Evolutionary conservation across 2,888 invertebrate genomes (phyloP), one percentile per base, ranked within the genome.

Genomic region (Drosophila prostipennis): DNA sequence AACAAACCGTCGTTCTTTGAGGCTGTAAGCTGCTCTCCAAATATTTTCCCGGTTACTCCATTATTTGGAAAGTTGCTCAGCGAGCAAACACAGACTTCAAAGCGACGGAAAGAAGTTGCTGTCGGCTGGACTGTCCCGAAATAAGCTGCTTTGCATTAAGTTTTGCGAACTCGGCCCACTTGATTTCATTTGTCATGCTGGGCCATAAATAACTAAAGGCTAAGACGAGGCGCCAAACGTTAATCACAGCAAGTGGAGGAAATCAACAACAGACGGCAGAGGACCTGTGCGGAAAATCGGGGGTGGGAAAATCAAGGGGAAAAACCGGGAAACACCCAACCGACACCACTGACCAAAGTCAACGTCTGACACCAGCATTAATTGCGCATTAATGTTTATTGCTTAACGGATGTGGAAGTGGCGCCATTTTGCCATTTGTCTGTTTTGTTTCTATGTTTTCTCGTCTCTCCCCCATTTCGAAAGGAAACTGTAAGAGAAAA

Each of bases 351-450:
- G 52, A 59, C n/a, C 63, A 45, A 43, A 52, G 40, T 48, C 67
- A 60, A 48, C 43, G 48, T 67, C 85, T 78, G 80, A 84, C 81
- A 81, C 64, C 72, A 72, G 80, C 82, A 85, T 87, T 84, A 84
- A 84, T 89, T 84, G 89, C 88, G 77, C 82, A 81, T 89, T 84
- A 89, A 89, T 85, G 84, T 84, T 84, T 84, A 84, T 84, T 85
- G 89, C 82, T 59, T 48, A 57, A 42, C 84, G 82, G 89, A 83
- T 89, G 79, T 83, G 81, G 81, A 89, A 83, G 81, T 87, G 87
- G 79, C 87, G 87, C 89, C 89, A 78, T 76, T 86, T 80, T 61
- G 72, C 75, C 64, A 71, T 79, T 82, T 79, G 73, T 70, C 72
- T 64, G 49, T 16, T 69, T 36, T 23, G 52, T 46, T 48, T 29